Evolutionary conservation across 2,113 vertebrate species (phyloP).

Genomic region (Lamprotornis superbus): DNA sequence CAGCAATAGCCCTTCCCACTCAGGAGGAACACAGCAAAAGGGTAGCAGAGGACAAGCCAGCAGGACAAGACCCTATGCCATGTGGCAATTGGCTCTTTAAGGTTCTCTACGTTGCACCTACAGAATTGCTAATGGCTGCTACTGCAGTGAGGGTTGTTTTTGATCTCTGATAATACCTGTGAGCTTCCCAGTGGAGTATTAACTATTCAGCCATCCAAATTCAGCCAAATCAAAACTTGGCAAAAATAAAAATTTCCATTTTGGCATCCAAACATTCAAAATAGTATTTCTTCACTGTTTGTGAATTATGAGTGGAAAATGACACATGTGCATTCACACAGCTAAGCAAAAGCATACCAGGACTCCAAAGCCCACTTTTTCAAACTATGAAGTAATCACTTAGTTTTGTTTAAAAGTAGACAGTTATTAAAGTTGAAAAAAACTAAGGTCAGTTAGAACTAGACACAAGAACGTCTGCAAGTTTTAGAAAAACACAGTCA

Average conservation of each 20-base stretch:
- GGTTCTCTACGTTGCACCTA: background rate
- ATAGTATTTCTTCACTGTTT: background rate
- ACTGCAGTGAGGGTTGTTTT: background rate
- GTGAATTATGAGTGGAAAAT: background rate
- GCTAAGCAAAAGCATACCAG: background rate
- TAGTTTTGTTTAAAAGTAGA: background rate
- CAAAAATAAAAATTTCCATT: background rate
- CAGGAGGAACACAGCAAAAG: background rate
- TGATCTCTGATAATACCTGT: background rate
- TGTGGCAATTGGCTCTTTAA: background rate
- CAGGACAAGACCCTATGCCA: background rate
- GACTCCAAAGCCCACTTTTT: background rate
- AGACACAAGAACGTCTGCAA: background rate
- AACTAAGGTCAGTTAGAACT: background rate
- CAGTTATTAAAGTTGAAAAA: background rate
- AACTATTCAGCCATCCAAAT: background rate
- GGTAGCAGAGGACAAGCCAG: background rate
- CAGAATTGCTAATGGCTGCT: background rate
- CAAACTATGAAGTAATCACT: background rate
- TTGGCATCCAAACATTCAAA: background rate
- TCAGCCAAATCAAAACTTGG: background rate
- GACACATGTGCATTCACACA: background rate
- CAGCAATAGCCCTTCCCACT: background rate
- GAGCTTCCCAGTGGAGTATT: background rate
- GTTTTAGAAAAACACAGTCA: background rate